phyloP scores from a whole-genome alignment of 2,797 vertebrate species.

The Cuniculus paca region DNA sequence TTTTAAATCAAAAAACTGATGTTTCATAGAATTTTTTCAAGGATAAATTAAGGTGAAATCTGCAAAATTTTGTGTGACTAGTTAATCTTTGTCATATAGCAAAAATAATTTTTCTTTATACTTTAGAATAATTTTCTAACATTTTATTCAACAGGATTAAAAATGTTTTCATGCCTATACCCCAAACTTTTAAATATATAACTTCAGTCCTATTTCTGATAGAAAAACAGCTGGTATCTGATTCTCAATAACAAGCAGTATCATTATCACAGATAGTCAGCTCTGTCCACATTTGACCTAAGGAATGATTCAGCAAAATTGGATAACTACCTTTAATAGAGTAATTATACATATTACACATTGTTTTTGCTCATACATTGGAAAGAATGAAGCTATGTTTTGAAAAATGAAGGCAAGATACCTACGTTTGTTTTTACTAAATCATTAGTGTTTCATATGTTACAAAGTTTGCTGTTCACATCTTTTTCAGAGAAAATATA shows the following conservation, averaged over 20 bases:
- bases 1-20: not conserved
- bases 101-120: not conserved
- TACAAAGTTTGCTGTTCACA: not conserved
- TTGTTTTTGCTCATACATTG: not conserved
- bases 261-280: not conserved
- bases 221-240: not conserved
- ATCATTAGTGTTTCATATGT: not conserved
- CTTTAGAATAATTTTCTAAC: not conserved
- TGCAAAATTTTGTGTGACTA: not conserved
- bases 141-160: not conserved
- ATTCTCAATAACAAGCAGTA: not conserved
- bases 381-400: not conserved
- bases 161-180: not conserved
- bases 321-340: not conserved
- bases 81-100: not conserved
- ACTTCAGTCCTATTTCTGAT: not conserved
- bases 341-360: not conserved
- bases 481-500: not conserved
- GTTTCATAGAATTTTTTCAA: slow-evolving; percentile 9
- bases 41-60: not conserved
- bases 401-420: not conserved
- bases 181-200: not conserved
- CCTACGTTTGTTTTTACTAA: not conserved
- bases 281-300: not conserved
- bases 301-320: not conserved